Percentiles rank a stretch among this genome's conserved stretches.
These are phyloP conservation scores for Malurus alboscapulatus DNA, from an alignment of 2,113 vertebrate species.

Conservation along the genomic window DNA sequence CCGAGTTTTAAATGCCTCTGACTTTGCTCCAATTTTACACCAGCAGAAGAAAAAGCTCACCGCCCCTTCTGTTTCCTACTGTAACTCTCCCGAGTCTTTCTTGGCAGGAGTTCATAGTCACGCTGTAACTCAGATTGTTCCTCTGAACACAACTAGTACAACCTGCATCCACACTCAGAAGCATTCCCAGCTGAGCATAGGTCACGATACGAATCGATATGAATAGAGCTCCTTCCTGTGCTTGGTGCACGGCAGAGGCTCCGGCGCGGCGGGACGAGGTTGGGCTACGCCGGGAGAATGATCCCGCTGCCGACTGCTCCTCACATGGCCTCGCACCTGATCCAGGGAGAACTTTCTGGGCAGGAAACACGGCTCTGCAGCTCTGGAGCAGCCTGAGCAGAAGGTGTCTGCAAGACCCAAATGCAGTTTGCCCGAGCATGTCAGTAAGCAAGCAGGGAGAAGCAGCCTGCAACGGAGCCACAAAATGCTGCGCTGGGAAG, in stretches of 20 bases:
- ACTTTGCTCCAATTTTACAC: constrained; percentile 3
- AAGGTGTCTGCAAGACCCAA: not conserved
- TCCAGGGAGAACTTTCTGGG: not conserved
- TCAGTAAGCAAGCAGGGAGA: not conserved
- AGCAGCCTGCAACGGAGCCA: not conserved
- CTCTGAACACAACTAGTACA: not conserved
- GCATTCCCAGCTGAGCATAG: not conserved
- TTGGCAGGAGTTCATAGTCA: constrained; percentile 28
- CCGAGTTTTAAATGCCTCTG: not conserved
- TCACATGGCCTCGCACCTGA: not conserved
- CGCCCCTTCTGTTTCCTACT: constrained; percentile 43
- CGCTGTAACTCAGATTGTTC: not conserved
- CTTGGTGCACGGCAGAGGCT: not conserved
- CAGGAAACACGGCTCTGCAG: not conserved
- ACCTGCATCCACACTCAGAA: not conserved
- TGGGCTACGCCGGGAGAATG: not conserved
- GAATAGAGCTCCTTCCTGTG: not conserved
- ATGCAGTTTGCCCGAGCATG: not conserved
- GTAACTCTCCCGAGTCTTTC: constrained; percentile 32
- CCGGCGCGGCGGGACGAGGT: not conserved
- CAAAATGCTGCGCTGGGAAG: not conserved
- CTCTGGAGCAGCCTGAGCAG: not conserved
- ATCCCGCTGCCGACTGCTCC: not conserved
- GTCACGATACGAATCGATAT: not conserved
- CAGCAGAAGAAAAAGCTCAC: not conserved